phyloP scores from a whole-genome alignment of 2,797 vertebrate species.

The Tinamus major region DNA sequence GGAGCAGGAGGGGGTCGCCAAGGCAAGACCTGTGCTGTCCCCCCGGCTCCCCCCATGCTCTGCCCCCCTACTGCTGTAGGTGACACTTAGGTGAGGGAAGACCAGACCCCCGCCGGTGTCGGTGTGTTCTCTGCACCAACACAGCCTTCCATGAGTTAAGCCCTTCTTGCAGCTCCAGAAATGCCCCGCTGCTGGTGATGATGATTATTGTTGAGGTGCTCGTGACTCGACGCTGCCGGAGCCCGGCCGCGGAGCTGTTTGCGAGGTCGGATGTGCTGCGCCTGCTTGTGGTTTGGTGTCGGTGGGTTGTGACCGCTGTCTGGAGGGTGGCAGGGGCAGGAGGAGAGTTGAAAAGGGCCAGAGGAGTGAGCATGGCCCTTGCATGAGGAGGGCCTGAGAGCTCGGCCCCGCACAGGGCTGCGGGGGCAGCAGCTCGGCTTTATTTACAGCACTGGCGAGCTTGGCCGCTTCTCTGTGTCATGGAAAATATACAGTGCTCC shows the following conservation, averaged over 20 bases:
- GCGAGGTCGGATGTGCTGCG: background rate
- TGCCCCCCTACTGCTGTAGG: background rate
- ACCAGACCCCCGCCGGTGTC: background rate
- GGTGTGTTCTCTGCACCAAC: accelerated
- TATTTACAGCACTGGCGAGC: constrained; percentile 44
- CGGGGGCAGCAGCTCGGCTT: background rate
- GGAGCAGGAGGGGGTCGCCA: background rate
- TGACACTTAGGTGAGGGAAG: background rate
- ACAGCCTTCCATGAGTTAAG: background rate
- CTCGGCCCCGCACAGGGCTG: background rate
- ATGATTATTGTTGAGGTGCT: background rate
- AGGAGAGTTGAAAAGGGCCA: background rate
- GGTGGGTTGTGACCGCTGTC: accelerated
- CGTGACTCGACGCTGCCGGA: background rate
- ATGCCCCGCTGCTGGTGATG: background rate
- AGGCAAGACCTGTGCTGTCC: background rate
- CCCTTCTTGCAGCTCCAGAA: background rate
- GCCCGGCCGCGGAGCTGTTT: background rate
- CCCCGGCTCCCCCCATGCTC: background rate
- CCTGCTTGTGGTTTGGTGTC: background rate
- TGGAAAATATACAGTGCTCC: background rate
- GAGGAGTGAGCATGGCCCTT: accelerated
- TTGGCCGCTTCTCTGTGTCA: background rate
- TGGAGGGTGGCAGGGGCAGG: background rate
- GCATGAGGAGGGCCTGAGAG: background rate